Conservation (phyloP, 2,797 vertebrate genomes). For the Liparis tanakae region DNA sequence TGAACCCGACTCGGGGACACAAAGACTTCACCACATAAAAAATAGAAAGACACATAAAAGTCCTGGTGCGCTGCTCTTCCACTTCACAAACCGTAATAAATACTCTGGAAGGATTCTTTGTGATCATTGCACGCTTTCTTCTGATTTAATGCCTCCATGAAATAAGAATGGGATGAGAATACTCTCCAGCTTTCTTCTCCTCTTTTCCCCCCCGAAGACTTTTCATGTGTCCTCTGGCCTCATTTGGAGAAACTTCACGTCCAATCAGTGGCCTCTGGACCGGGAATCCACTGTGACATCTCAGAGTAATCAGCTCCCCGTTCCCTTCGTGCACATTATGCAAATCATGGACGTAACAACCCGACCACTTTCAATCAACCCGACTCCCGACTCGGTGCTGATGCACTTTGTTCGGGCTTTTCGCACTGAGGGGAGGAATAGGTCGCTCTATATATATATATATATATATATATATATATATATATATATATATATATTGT, state of each 20-base stretch:
- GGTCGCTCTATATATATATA: not conserved
- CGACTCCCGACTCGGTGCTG: conserved; percentile 8
- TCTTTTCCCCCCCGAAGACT: conserved; percentile 30
- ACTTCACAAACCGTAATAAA: conserved; percentile 59
- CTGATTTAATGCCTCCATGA: conserved; percentile 53
- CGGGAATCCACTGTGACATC: conserved; percentile 67
- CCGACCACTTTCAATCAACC: conserved; percentile 60
- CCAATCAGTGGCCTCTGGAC: conserved; percentile 67
- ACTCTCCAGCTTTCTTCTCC: conserved; percentile 26
- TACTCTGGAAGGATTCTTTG: conserved; percentile 53
- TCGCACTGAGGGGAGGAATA: conserved; percentile 21
- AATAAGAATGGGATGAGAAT: conserved; percentile 41
- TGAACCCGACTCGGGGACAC: conserved; percentile 58
- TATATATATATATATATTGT: conserved; percentile 13
- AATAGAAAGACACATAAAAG: conserved; percentile 49
- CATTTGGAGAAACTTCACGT: conserved; percentile 62
- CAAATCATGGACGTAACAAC: conserved; percentile 58
- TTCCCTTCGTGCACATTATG: conserved; percentile 62
- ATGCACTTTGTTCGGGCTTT: not conserved
- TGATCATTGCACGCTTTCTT: conserved; percentile 48
- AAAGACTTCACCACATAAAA: conserved; percentile 53
- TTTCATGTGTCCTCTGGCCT: conserved; percentile 49
- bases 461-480: not conserved
- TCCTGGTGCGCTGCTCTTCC: conserved; percentile 32
- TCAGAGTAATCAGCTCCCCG: conserved; percentile 65